Conservation (phyloP, 2,888 invertebrate genomes). For the Digitonthophagus gazella region DNA sequence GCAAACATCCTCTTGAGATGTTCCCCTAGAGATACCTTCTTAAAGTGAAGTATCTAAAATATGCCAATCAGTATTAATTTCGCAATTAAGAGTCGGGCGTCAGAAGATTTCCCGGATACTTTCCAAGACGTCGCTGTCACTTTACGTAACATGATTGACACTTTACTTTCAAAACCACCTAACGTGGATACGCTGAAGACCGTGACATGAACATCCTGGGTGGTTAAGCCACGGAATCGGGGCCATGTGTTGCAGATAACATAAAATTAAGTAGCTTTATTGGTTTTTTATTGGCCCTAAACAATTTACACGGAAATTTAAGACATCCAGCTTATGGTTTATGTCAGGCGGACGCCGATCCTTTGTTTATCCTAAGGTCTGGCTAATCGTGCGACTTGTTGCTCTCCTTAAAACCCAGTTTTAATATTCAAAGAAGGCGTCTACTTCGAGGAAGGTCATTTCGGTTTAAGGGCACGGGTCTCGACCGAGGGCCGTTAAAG, state of each 20-base stretch:
- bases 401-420: too few species aligned
- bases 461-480: neutral
- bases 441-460: neutral
- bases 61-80: neutral
- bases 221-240: constrained; percentile 14
- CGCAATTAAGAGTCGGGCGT: constrained; percentile 1
- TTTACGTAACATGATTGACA: constrained; percentile 1
- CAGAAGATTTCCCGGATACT: neutral
- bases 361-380: too few species aligned
- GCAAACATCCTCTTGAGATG: too few species aligned
- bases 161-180: constrained; percentile 7
- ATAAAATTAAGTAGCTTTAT: constrained; percentile 25
- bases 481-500: constrained; percentile 16
- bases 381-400: too few species aligned
- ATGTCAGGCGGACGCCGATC: too few species aligned
- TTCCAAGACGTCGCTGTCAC: neutral
- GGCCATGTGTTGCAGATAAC: constrained; percentile 25
- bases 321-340: neutral
- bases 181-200: neutral
- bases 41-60: neutral
- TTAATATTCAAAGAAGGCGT: too few species aligned
- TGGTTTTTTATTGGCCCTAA: constrained; percentile 17
- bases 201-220: constrained; percentile 23
- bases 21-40: too few species aligned
- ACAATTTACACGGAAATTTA: constrained; percentile 10